phyloP scores from a whole-genome alignment of 2,797 vertebrate genomes.

The Tinamus major region DNA sequence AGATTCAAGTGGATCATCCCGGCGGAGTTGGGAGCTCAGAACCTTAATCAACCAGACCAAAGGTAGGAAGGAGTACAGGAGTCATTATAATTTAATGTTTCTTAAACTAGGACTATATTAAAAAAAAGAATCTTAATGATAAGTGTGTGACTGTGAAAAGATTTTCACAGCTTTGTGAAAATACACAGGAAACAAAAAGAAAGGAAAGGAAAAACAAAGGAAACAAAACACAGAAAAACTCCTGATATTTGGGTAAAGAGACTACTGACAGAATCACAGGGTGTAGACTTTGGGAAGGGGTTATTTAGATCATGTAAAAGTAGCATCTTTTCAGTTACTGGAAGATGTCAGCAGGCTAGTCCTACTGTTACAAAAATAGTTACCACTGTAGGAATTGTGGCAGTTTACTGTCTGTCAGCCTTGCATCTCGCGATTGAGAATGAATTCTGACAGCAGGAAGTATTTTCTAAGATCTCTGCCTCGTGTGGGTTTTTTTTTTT shows the following conservation, averaged over 20 bases:
- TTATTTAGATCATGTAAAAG: neutral
- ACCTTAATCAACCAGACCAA: constrained; percentile 93
- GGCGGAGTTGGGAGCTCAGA: constrained; percentile 95
- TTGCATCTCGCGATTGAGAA: neutral
- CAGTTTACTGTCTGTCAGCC: neutral
- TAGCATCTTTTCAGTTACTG: neutral
- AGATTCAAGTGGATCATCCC: constrained; percentile 83
- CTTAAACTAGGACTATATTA: neutral
- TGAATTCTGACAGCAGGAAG: neutral
- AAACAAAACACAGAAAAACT: neutral
- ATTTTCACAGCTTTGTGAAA: neutral
- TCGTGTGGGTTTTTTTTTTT: neutral
- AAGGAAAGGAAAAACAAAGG: neutral
- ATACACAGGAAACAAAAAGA: neutral
- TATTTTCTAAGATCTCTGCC: neutral
- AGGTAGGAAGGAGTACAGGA: constrained; percentile 80
- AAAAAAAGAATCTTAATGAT: neutral
- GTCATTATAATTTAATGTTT: neutral
- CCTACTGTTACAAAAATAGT: neutral
- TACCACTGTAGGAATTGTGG: neutral
- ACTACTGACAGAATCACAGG: neutral
- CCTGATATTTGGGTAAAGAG: neutral
- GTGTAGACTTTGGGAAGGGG: neutral
- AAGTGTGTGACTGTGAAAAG: neutral
- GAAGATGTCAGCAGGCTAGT: neutral